Base-by-base conservation (phyloP, 2,797 vertebrate genomes). In the Rhodeus uyekii region DNA sequence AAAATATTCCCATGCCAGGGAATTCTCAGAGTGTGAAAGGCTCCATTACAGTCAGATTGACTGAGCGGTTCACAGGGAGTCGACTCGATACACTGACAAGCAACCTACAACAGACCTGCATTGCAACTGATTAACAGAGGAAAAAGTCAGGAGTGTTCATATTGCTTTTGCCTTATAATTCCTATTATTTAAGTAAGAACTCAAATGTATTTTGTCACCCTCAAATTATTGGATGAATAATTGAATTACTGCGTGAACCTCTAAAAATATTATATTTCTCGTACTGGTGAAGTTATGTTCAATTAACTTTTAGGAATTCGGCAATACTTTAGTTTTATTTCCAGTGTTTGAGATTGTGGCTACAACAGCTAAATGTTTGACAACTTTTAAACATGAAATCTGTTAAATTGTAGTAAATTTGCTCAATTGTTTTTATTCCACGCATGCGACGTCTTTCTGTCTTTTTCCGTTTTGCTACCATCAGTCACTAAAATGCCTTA, bases 1-100 rank as follows among this genome's bases (percentile, higher is more conserved):
- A 84, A 87, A 79, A 82, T 80, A 80, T 79, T 83, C 73, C 75
- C 81, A 80, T 80, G 80, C 29, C 39, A 32, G 65, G 76, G 39
- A 84, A 72, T 71, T 71, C 75, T 76, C 67, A 61, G 65, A 36
- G 48, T 72, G 38, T 67, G 36, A 78, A 67, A 67, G 24, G 39
- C 24, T 64, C 39, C 8, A 29, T 53, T 76, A 60, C 76, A 60
- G 73, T 58, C 36, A 36, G 61, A 83, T 58, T 71, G 82, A 79
- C 82, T 67, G 72, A 76, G 48, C 38, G 12, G 50, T 76, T 68
- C 63, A 82, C 38, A 34, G 36, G 58, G 80, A 42, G 71, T 34
- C 22, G 19, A 46, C 58, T 81, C 34, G 32, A 60, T 80, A 48
- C 39, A 63, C 79, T 55, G 60, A 81, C 8, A 19, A 24, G 24